Percentiles rank a stretch among this genome's conserved stretches.
These are phyloP conservation scores for Trissoscelio sp. DNA, from an alignment of 2,888 invertebrate genomes.

Conservation along the genomic window DNA sequence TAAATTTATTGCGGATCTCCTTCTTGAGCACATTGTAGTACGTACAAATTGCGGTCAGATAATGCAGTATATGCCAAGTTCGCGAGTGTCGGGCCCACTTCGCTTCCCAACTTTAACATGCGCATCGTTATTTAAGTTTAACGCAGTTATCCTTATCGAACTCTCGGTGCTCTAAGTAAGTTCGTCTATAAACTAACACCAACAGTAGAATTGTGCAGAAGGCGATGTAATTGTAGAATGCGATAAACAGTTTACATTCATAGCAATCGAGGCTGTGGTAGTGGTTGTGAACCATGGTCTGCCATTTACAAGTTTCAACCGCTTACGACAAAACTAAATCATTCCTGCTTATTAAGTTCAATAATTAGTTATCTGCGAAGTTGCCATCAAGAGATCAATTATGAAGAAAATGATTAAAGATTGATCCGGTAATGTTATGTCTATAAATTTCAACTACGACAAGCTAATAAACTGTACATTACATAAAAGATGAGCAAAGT, in stretches of 20 bases:
- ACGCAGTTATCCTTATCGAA: constrained; percentile 66
- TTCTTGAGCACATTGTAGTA: constrained; percentile 48
- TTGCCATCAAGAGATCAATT: neutral
- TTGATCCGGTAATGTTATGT: neutral
- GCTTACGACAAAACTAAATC: constrained; percentile 40
- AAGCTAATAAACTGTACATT: neutral
- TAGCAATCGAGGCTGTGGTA: constrained; percentile 23
- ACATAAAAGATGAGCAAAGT: neutral
- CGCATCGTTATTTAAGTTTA: constrained; percentile 65
- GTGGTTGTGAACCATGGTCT: constrained; percentile 17
- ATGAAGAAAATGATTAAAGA: neutral
- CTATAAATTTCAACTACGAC: neutral
- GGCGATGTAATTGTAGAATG: constrained; percentile 51
- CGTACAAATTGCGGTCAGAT: constrained; percentile 65
- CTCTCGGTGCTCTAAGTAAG: constrained; percentile 44
- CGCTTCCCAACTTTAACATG: constrained; percentile 55
- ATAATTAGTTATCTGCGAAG: constrained; percentile 16
- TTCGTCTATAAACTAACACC: constrained; percentile 62
- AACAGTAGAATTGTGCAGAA: constrained; percentile 32
- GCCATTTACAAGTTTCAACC: constrained; percentile 33
- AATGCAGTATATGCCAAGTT: constrained; percentile 56
- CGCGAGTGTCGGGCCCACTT: constrained; percentile 42
- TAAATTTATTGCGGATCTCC: constrained; percentile 46
- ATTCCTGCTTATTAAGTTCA: constrained; percentile 31
- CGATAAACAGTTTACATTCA: constrained; percentile 59